Conservation (phyloP, 2,797 vertebrate genomes). For the Thamnophis elegans region DNA sequence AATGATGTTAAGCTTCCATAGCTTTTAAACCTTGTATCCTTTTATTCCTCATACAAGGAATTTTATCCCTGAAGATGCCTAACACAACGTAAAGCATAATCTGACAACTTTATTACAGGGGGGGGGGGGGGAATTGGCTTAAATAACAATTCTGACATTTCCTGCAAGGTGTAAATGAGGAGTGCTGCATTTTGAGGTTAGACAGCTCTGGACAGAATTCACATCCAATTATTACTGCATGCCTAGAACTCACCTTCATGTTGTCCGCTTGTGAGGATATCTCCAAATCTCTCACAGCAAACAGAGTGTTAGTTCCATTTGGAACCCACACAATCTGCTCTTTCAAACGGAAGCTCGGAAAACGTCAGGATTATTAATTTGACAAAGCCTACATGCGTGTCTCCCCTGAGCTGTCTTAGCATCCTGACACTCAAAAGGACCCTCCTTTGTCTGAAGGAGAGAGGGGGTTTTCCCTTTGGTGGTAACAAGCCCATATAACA, state of each 20-base stretch:
- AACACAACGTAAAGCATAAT: background rate
- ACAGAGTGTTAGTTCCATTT: slow-evolving; percentile 21
- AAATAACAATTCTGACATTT: background rate
- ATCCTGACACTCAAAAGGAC: background rate
- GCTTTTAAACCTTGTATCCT: background rate
- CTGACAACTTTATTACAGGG: background rate
- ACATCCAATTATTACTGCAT: background rate
- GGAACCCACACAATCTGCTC: background rate
- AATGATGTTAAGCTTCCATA: background rate
- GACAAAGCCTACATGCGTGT: slow-evolving; percentile 30
- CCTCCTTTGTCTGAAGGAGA: slow-evolving; percentile 52
- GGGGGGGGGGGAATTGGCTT: background rate
- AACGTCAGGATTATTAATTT: slow-evolving; percentile 25
- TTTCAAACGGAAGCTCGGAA: background rate
- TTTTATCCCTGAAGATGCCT: background rate
- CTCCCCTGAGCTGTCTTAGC: background rate
- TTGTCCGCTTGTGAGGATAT: slow-evolving; percentile 57
- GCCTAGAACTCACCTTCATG: slow-evolving; percentile 64
- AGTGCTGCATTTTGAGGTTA: background rate
- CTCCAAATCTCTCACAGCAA: slow-evolving; percentile 17
- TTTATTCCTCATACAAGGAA: background rate
- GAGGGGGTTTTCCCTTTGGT: slow-evolving; percentile 43
- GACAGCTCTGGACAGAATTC: background rate
- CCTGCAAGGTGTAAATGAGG: background rate
- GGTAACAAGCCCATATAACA: slow-evolving; percentile 63